A percentile compares a stretch with the other conserved stretches of the same genome.
phyloP scores from a whole-genome alignment of 2,113 vertebrate genomes.

The Danio rerio region DNA sequence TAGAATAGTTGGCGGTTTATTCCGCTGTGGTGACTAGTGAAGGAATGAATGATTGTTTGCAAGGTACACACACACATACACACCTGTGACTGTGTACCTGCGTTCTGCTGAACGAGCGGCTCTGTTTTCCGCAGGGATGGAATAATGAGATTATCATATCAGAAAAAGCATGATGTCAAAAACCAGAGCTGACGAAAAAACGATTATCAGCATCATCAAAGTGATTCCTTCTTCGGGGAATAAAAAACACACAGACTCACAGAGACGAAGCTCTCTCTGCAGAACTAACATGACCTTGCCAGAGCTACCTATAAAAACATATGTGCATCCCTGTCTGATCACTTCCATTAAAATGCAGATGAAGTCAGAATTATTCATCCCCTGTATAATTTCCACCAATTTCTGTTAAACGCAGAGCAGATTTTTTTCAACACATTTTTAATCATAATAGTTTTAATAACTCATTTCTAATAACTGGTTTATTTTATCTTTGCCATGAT shows the following conservation, averaged over 20 bases:
- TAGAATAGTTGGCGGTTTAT: too few relatives aligned
- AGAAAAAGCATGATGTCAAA: constrained; percentile 14
- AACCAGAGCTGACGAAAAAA: not conserved
- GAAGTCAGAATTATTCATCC: too few relatives aligned
- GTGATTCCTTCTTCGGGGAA: not conserved
- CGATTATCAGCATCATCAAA: constrained; percentile 4
- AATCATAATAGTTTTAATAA: too few relatives aligned
- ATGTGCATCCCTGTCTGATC: too few relatives aligned
- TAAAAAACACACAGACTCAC: not conserved
- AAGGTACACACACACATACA: not conserved
- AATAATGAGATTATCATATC: constrained; percentile 29
- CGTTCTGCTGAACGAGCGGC: not conserved
- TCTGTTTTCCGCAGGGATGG: not conserved
- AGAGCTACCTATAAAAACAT: not conserved
- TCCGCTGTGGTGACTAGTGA: too few relatives aligned
- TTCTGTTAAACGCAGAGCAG: too few relatives aligned
- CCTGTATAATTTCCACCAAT: too few relatives aligned
- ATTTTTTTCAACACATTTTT: too few relatives aligned
- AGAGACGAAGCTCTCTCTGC: not conserved
- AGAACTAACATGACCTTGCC: not conserved
- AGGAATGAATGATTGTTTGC: too few relatives aligned
- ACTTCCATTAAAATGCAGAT: too few relatives aligned
- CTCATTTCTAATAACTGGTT: too few relatives aligned
- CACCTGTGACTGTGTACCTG: not conserved
- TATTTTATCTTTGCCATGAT: too few relatives aligned